Percentiles rank a stretch among this genome's conserved stretches.
These are phyloP conservation scores for Anisognathus igniventris DNA, from an alignment of 2,797 vertebrate genomes.

Conservation along the genomic window DNA sequence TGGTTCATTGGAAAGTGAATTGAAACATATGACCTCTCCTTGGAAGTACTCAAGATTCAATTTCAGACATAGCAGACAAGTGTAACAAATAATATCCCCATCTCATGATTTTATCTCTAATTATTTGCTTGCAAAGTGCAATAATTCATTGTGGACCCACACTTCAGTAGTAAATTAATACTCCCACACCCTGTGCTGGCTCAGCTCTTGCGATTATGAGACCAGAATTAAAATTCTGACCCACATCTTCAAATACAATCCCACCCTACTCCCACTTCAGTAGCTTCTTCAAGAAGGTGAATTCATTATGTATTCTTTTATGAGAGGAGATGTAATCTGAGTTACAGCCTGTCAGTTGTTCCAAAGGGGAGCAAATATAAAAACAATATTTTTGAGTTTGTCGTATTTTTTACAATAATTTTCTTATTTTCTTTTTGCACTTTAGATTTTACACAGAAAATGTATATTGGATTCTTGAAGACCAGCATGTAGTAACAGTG, in stretches of 20 bases:
- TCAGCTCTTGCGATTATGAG: background rate
- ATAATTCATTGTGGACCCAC: background rate
- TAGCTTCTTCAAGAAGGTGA: background rate
- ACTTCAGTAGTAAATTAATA: background rate
- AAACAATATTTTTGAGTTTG: background rate
- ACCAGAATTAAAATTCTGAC: background rate
- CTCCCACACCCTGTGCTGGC: background rate
- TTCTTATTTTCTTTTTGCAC: background rate
- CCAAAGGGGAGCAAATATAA: background rate
- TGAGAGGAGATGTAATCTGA: background rate
- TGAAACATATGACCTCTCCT: background rate
- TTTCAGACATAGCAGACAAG: background rate
- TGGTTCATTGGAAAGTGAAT: background rate
- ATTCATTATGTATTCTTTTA: background rate
- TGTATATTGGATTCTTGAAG: background rate
- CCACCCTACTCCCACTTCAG: background rate
- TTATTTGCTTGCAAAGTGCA: background rate
- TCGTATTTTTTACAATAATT: background rate
- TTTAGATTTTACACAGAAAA: background rate
- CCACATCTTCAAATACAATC: background rate
- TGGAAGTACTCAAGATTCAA: background rate
- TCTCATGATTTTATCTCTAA: background rate
- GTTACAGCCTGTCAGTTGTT: background rate
- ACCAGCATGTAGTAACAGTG: fast-evolving
- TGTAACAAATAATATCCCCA: background rate